Conservation (phyloP, 23 tunicate genomes). For the Diplosoma virens region DNA sequence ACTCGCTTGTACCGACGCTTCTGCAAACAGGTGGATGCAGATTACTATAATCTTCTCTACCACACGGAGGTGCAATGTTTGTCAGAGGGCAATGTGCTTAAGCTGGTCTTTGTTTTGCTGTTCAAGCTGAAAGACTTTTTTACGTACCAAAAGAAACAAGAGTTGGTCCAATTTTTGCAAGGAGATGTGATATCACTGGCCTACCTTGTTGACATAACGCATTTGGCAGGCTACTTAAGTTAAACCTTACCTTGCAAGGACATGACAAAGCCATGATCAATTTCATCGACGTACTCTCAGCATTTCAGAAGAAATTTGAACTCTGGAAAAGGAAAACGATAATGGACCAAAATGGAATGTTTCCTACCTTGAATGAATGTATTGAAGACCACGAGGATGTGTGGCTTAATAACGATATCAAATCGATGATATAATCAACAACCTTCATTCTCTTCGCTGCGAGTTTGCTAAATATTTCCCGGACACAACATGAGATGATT, state of each 20-base stretch:
- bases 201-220: background rate
- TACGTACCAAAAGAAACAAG: background rate
- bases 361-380: background rate
- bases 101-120: background rate
- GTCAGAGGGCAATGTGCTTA: background rate
- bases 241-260: background rate
- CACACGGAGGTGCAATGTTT: background rate
- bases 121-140: constrained; percentile 6
- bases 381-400: background rate
- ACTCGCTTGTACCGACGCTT: background rate
- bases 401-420: background rate
- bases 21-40: background rate
- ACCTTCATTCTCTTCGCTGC: background rate
- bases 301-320: constrained; percentile 16
- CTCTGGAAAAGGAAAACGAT: background rate
- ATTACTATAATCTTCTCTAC: constrained; percentile 19
- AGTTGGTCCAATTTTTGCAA: background rate
- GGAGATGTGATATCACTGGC: background rate
- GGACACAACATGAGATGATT: background rate
- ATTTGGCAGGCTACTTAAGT: constrained; percentile 24
- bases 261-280: background rate
- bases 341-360: background rate
- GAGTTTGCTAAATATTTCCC: background rate
- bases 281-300: constrained; percentile 1
- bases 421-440: background rate